Conservation (phyloP, 2,888 invertebrate genomes). For the Crossocerus cetratus region DNA sequence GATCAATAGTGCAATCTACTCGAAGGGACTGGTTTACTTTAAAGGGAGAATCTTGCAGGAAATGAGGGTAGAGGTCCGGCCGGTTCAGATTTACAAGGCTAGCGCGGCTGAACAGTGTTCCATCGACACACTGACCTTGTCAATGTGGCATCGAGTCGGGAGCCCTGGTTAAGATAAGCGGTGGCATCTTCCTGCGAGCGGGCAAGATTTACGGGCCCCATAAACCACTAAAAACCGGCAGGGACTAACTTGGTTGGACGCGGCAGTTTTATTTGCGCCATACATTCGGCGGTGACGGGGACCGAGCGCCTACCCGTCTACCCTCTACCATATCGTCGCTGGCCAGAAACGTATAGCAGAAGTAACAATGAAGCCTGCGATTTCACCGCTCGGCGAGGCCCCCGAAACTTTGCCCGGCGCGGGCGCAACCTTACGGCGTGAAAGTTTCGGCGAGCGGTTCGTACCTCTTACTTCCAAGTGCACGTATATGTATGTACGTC, state of each 20-base stretch:
- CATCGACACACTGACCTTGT: constrained; percentile 52
- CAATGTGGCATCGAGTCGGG: constrained; percentile 18
- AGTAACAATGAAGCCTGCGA: constrained; percentile 55
- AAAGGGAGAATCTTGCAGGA: too few species aligned
- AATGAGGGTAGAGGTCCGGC: too few species aligned
- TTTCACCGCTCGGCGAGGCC: constrained; percentile 24
- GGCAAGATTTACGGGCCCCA: constrained; percentile 60
- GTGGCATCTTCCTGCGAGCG: constrained; percentile 24
- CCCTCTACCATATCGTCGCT: constrained; percentile 23
- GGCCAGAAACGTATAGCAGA: constrained; percentile 37
- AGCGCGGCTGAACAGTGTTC: constrained; percentile 4
- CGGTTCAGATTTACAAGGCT: too few species aligned
- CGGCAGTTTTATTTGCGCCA: constrained; percentile 53
- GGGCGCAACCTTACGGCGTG: constrained; percentile 14
- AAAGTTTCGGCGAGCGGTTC: constrained; percentile 44
- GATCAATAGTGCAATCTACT: too few species aligned
- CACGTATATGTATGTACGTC: background rate
- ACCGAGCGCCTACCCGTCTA: constrained; percentile 18
- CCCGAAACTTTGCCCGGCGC: constrained; percentile 34
- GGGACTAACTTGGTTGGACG: constrained; percentile 38
- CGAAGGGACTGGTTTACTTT: too few species aligned
- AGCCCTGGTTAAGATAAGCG: constrained; percentile 19
- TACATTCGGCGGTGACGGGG: constrained; percentile 42
- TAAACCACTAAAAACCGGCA: constrained; percentile 64
- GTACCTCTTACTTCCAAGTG: constrained; percentile 14